A percentile compares a stretch with the other conserved stretches of the same genome.
phyloP scores from a whole-genome alignment of 1,140 invertebrate genomes.

The Meloidogyne exigua region DNA sequence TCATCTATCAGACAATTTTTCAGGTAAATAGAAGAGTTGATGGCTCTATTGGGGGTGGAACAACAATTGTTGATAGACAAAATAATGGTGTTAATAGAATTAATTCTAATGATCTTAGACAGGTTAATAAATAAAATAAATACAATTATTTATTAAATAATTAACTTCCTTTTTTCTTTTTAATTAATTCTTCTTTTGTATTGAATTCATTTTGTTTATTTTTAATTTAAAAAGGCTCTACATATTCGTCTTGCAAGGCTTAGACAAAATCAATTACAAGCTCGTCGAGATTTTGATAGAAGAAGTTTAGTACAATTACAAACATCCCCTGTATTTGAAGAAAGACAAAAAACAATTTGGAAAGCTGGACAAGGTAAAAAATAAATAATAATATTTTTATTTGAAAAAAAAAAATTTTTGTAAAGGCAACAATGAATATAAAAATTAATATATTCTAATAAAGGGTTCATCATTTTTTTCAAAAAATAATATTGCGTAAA shows the following conservation, averaged over 20 bases:
- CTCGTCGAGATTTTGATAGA: slow-evolving; percentile 13
- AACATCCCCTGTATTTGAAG: background rate
- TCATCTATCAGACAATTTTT: background rate
- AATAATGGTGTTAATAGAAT: background rate
- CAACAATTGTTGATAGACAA: slow-evolving; percentile 19
- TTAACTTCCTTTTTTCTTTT: too few relatives aligned
- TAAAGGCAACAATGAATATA: background rate
- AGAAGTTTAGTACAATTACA: slow-evolving; percentile 2
- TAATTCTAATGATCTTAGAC: background rate
- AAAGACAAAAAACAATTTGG: slow-evolving; percentile 7
- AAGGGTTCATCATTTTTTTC: background rate
- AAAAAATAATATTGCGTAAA: background rate
- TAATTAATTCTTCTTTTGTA: too few relatives aligned
- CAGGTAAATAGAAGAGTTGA: slow-evolving; percentile 20
- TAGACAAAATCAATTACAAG: slow-evolving; percentile 34
- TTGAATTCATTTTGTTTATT: background rate
- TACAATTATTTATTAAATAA: background rate
- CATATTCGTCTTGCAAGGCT: slow-evolving; percentile 40
- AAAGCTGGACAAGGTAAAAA: background rate
- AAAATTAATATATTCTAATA: too few relatives aligned
- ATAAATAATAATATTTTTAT: slow-evolving; percentile 4
- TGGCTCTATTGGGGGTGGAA: background rate
- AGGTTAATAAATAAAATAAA: background rate
- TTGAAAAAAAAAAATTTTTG: background rate
- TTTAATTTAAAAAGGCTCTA: slow-evolving; percentile 7